phyloP scores from a whole-genome alignment of 2,113 vertebrate species.

The Mobula birostris region DNA sequence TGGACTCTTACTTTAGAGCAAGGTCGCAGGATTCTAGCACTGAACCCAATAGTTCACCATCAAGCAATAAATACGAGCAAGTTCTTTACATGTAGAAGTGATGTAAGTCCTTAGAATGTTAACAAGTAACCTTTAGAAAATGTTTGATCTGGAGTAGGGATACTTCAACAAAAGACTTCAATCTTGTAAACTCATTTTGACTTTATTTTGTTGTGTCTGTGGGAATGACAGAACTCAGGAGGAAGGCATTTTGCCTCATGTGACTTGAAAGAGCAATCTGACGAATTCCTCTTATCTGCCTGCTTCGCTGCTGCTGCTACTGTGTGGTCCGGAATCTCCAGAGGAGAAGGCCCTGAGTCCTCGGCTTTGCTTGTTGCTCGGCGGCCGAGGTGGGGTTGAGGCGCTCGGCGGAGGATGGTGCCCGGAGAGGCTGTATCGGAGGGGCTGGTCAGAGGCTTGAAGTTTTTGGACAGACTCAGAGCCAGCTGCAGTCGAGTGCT shows the following conservation, averaged over 20 bases:
- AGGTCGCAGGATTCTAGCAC: background rate
- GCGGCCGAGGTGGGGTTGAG: too few species aligned
- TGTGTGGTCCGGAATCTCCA: too few species aligned
- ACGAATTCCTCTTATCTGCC: background rate
- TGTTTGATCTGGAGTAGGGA: background rate
- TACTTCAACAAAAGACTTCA: too few species aligned
- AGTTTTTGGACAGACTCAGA: too few species aligned
- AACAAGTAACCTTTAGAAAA: background rate
- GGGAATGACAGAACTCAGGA: background rate
- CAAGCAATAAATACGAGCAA: background rate
- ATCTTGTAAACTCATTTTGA: background rate
- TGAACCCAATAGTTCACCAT: background rate
- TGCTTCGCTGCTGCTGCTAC: too few species aligned
- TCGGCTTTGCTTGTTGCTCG: too few species aligned
- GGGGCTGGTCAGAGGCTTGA: too few species aligned
- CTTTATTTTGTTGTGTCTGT: background rate
- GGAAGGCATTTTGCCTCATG: background rate
- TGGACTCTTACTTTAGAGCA: background rate
- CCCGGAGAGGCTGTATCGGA: too few species aligned
- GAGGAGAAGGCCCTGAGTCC: too few species aligned
- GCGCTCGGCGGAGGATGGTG: too few species aligned
- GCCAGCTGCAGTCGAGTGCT: too few species aligned
- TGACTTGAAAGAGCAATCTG: background rate
- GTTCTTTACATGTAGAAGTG: background rate
- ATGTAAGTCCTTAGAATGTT: background rate